Evolutionary conservation across 2,888 invertebrate genomes (phyloP), one percentile per base, ranked within the genome.

Genomic region (Spatulosminthurus flaviceps): DNA sequence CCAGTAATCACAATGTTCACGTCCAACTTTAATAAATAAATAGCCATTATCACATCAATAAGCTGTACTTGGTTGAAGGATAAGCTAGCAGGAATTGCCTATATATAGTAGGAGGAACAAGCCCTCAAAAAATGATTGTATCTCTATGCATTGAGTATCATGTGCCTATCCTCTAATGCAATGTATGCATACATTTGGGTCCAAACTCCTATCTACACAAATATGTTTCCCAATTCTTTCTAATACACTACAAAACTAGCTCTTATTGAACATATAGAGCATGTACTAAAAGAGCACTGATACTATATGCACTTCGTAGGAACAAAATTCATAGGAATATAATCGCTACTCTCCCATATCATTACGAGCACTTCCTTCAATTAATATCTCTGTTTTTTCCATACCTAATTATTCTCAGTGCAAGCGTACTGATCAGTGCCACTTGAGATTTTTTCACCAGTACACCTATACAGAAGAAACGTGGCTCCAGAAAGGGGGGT

Each of bases 1-100:
- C 24, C 60, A 24, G 24, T 43, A 51, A 73, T 73, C 28, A 61
- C 60, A 28, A 24, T 28, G 41, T 41, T 64, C 64, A 75, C 64
- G 75, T 64, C 61, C 41, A 72, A 72, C 24, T 72, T 75, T 41
- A 21, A 64, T 75, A 75, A 75, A 75, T 75, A 75, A 75, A 75
- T 75, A 75, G 64, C 24, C 41, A 75, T 75, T 75, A 66, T 75
- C 75, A 75, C 64, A 75, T 75, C 75, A 75, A 75, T 67, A 67
- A 67, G 51, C 51, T 51, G 51, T 51, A 51, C 51, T 51, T 51
- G 51, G 16, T 19, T 51, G 51, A 51, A 51, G 51, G 51, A 51
- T 51, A 51, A 16, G 51, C 16, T 13, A 4, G 51, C 51, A 9
- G 51, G 51, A 51, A 51, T 51, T 51, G 51, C 51, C 51, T 51